These are phyloP conservation scores for Zaprionus lineosus DNA, from an alignment of 2,888 invertebrate genomes.

Conservation along the genomic window DNA sequence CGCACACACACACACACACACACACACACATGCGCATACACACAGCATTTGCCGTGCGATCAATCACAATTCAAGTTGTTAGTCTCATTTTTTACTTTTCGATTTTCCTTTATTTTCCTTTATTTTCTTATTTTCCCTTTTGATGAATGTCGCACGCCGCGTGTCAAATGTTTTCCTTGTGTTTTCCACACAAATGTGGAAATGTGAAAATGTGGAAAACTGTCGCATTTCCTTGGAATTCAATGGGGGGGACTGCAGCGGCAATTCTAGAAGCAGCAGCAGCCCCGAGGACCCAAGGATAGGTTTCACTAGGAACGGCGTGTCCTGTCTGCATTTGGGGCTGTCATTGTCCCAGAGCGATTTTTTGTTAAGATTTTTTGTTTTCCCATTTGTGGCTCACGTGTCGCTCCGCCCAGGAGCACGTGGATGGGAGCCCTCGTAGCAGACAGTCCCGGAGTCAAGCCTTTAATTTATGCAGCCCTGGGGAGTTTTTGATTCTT, in stretches of 20 bases:
- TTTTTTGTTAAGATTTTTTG: conserved; percentile 63
- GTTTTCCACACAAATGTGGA: conserved; percentile 24
- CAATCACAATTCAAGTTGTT: conserved; percentile 65
- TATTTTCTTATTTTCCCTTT: conserved; percentile 36
- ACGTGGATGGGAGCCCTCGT: conserved; percentile 7
- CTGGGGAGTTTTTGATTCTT: conserved; percentile 77
- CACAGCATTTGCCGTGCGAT: conserved; percentile 55
- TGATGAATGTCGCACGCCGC: conserved; percentile 76
- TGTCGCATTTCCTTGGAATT: conserved; percentile 70
- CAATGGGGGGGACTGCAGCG: conserved; percentile 23
- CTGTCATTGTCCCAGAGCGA: conserved; percentile 70
- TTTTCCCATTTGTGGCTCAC: conserved; percentile 28
- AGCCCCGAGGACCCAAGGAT: conserved; percentile 67
- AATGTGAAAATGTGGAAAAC: no score
- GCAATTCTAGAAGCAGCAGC: conserved; percentile 7
- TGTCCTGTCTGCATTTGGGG: conserved; percentile 64
- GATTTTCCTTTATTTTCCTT: conserved; percentile 2
- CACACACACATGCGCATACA: conserved; percentile 28
- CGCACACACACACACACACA: conserved; percentile 2
- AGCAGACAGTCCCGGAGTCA: conserved; percentile 50
- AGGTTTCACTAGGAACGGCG: conserved; percentile 57
- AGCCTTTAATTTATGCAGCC: conserved; percentile 81
- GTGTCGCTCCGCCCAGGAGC: conserved; percentile 33
- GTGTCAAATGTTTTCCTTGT: conserved; percentile 55
- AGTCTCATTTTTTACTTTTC: conserved; percentile 34